These are phyloP conservation scores for Ginglymostoma cirratum DNA, from an alignment of 2,113 vertebrate genomes.

Conservation along the genomic window DNA sequence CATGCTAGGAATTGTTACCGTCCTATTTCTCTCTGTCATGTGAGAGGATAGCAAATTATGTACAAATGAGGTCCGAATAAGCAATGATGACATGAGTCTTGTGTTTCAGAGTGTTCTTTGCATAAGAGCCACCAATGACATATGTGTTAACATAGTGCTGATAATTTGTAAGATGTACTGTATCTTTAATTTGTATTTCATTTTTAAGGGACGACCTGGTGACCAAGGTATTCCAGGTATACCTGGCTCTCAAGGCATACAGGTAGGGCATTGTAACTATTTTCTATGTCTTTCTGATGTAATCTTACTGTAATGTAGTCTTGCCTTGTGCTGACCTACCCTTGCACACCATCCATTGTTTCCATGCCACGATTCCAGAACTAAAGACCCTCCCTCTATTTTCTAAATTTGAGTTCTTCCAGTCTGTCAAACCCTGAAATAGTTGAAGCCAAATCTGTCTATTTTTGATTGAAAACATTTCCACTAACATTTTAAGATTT, in stretches of 20 bases:
- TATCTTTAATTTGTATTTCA: not conserved
- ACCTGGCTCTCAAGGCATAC: constrained; percentile 6
- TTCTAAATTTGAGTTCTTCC: not conserved
- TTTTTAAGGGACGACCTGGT: not conserved
- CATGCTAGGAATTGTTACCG: too few relatives aligned
- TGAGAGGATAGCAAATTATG: too few relatives aligned
- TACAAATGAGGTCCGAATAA: too few relatives aligned
- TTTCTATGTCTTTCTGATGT: not conserved
- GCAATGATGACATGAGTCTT: not conserved
- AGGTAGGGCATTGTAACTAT: not conserved
- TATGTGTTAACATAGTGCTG: too few relatives aligned
- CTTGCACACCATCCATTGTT: not conserved
- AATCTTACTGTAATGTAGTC: not conserved
- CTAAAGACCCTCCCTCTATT: not conserved
- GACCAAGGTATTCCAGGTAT: constrained; percentile 13
- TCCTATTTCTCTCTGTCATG: too few relatives aligned
- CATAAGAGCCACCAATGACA: not conserved
- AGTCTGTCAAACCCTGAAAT: not conserved
- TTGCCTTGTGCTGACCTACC: not conserved
- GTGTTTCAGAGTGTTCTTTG: not conserved
- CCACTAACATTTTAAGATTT: not conserved
- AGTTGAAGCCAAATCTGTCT: too few relatives aligned
- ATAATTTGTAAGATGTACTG: not conserved
- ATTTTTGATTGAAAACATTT: not conserved
- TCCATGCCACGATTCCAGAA: not conserved